Evolutionary conservation across 2,888 invertebrate species (phyloP).

Genomic region (Epistrophe eligans): DNA sequence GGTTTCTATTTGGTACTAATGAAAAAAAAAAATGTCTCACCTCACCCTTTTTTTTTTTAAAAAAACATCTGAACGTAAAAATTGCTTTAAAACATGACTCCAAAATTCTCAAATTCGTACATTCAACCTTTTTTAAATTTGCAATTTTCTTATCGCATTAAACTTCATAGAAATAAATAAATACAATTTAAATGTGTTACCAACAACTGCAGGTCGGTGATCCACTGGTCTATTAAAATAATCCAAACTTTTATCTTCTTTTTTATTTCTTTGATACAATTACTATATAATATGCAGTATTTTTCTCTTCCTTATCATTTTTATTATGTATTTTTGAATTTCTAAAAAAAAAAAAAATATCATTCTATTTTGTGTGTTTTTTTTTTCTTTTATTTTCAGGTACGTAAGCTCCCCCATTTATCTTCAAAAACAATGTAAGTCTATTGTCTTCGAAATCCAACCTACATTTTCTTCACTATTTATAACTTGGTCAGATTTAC

Average conservation of each 20-base stretch:
- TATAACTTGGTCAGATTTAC: constrained; percentile 35
- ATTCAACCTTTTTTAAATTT: no score
- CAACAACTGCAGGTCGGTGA: no score
- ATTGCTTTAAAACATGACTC: no score
- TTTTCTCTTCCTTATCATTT: neutral
- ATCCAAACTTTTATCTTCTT: neutral
- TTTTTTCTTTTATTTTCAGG: constrained; percentile 52
- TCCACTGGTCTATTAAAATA: neutral
- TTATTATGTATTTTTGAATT: neutral
- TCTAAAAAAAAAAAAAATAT: neutral
- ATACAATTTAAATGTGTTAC: neutral
- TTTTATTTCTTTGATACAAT: neutral
- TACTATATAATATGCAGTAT: neutral
- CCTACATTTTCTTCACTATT: constrained; percentile 16
- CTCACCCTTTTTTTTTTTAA: no score
- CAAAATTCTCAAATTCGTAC: no score
- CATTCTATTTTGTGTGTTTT: neutral
- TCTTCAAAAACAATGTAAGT: constrained; percentile 50
- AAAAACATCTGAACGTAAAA: no score
- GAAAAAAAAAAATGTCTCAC: no score
- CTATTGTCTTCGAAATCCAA: constrained; percentile 33
- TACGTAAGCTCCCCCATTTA: constrained; percentile 51
- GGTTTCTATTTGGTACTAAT: no score
- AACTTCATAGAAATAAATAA: no score
- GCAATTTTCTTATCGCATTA: no score